Evolutionary conservation across 1,140 invertebrate species (phyloP).

Genomic region (Diorhabda carinulata): DNA sequence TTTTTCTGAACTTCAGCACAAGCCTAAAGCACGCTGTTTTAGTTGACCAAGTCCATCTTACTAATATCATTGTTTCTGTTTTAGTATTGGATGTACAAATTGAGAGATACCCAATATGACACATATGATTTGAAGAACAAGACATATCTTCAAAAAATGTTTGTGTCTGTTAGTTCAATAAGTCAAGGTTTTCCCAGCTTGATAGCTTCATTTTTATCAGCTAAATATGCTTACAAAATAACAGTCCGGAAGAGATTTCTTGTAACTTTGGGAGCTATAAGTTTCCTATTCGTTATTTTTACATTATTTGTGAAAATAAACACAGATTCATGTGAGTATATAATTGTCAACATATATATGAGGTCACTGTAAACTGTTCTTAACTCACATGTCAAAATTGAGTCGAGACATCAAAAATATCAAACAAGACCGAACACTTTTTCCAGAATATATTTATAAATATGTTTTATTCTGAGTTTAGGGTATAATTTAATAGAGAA

Average conservation of each 20-base stretch:
- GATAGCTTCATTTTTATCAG: conserved; percentile 1
- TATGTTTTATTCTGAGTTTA: too few relatives aligned
- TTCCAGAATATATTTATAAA: too few relatives aligned
- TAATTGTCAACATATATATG: too few relatives aligned
- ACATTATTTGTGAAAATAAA: conserved; percentile 6
- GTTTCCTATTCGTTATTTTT: not conserved
- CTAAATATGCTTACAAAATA: conserved; percentile 10
- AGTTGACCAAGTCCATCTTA: too few relatives aligned
- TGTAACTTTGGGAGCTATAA: not conserved
- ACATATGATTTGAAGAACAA: not conserved
- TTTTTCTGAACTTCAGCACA: too few relatives aligned
- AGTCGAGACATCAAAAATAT: too few relatives aligned
- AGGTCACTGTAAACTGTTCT: too few relatives aligned
- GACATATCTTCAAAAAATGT: conserved; percentile 7
- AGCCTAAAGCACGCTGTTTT: too few relatives aligned
- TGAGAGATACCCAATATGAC: not conserved
- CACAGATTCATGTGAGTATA: conserved; percentile 16
- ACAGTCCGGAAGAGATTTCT: not conserved
- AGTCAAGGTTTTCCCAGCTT: not conserved
- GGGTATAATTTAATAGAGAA: too few relatives aligned
- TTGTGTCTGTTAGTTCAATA: conserved; percentile 1
- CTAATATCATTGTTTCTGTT: not conserved
- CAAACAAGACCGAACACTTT: too few relatives aligned
- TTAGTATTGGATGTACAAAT: conserved; percentile 19
- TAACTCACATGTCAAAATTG: too few relatives aligned